Evolutionary conservation across 2,888 invertebrate genomes (phyloP).

Genomic region (Ennomos erosarius): DNA sequence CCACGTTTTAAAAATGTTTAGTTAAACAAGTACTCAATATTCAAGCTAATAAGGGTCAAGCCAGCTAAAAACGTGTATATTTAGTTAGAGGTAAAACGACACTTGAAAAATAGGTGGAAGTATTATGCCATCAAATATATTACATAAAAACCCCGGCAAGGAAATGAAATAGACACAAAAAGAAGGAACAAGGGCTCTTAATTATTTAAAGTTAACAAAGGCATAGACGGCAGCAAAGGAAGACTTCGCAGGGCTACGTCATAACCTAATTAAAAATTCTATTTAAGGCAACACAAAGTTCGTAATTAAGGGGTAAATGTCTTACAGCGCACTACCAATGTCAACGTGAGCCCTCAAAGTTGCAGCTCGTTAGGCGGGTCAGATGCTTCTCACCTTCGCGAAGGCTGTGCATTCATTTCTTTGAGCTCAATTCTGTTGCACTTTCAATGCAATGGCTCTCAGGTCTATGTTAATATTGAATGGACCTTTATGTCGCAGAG

Average conservation of each 20-base stretch:
- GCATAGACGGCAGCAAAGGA: slow-evolving; percentile 25
- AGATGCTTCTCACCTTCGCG: slow-evolving; percentile 50
- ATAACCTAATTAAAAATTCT: slow-evolving; percentile 50
- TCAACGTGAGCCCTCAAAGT: slow-evolving; percentile 43
- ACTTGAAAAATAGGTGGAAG: too few species aligned
- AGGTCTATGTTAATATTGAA: too few species aligned
- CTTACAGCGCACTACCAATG: slow-evolving; percentile 39
- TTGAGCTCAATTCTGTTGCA: too few species aligned
- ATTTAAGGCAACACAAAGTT: slow-evolving; percentile 48
- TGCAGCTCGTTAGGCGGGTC: slow-evolving; percentile 60
- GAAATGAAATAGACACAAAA: slow-evolving; percentile 13
- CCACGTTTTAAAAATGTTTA: too few species aligned
- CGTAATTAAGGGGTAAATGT: slow-evolving; percentile 48
- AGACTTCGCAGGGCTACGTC: slow-evolving; percentile 15
- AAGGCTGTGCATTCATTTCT: background rate
- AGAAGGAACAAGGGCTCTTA: slow-evolving; percentile 18
- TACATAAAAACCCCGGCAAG: slow-evolving; percentile 2
- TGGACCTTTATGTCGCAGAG: too few species aligned
- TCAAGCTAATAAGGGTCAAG: too few species aligned
- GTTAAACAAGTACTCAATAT: too few species aligned
- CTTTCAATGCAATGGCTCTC: too few species aligned
- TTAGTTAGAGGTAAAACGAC: too few species aligned
- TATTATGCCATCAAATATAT: too few species aligned
- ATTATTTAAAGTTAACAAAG: slow-evolving; percentile 24
- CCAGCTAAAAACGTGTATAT: too few species aligned